Base-by-base conservation (phyloP, 2,113 vertebrate genomes). In the Leucosticte australis region DNA sequence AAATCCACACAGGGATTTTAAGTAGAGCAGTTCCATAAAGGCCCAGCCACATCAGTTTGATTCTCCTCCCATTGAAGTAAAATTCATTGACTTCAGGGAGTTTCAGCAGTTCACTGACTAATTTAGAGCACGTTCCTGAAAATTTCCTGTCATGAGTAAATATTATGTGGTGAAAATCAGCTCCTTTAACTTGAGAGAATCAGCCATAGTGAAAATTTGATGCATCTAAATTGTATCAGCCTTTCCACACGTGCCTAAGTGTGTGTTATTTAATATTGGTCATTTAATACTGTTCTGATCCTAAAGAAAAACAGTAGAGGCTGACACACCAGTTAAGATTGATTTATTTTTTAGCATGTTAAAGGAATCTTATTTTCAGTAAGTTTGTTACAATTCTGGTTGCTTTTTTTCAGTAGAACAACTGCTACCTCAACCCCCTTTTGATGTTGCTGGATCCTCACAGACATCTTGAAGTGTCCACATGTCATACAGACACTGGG, bases 401-500 rank as follows among this genome's bases (percentile, higher is more conserved):
- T 90, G 52, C 8, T 65, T 81, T 83, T 80, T 91, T 83, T 28
- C 80, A 79, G 76, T 81, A 78, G 83, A 90, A 75, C 33, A 64
- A 10, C 15, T 64, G 64, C 93, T 94, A 73, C 41, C 33, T 87
- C 69, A 86, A 62, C 50, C n/a, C 44, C 33, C 28, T 79, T 49
- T 8, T 47, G 62, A 28, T 75, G 57, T 44, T 56, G 24, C 39
- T 70, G n/a, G 46, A 6, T 26, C 47, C 15, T 30, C 70, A 41
- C 30, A 27, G 18, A 10, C 22, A 31, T 17, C 21, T 31, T 30
- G 24, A 33, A 20, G 46, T 6, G 11, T 47, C 83, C 85, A 35
- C 7, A 9, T 23, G 41, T 98, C 97, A 98, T 79, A 98, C 96
- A 68, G 98, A 98, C 37, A 99, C 97, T 4, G 98, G 98, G 91